Base-by-base conservation (phyloP, 2,797 vertebrate species). In the Sardinella longiceps region DNA sequence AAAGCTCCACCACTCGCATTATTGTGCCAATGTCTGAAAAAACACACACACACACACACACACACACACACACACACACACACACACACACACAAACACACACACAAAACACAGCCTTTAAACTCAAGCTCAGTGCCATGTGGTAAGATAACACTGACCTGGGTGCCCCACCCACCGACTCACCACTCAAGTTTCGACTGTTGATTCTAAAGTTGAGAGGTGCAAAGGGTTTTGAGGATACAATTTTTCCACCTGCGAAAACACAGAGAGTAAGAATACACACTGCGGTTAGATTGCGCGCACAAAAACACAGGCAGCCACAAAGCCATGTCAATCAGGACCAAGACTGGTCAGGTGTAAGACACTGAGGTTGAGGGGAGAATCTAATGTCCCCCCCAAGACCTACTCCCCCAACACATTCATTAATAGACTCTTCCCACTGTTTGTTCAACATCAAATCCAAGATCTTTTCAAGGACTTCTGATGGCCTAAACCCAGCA, bases 201-300 rank as follows among this genome's bases (percentile, higher is more conserved):
- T 99, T 99, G 93, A 99, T 99, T 96, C 98, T 96, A 92, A 99
- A 99, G 93, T 99, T 99, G 80, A 99, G 96, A 94, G 98, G 98
- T 94, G 98, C 98, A 95, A 99, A 99, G 89, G 98, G 98, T 96
- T 99, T 99, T 85, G 98, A 99, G 90, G 98, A 99, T 87, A 99
- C 98, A 84, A 99, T 99, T 95, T 98, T 99, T 86, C 98, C 98
- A 93, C 98, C 98, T 99, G 87, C 82, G 87, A 28, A 82, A 25
- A 1, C 83, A 10, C 83, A 28, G 23, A 14, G 48, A 84, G 33
- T 6, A n/a, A n/a, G n/a, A n/a, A n/a, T n/a, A n/a, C 80, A 45
- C 74, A 53, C 46, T 5, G 58, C 53, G 43, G 5, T 30, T 53
- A 12, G 1, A 81, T 50, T 6, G 9, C 56, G 50, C n/a, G 80